Base-by-base conservation (phyloP, 2,113 vertebrate genomes). In the Leucoraja erinaceus region DNA sequence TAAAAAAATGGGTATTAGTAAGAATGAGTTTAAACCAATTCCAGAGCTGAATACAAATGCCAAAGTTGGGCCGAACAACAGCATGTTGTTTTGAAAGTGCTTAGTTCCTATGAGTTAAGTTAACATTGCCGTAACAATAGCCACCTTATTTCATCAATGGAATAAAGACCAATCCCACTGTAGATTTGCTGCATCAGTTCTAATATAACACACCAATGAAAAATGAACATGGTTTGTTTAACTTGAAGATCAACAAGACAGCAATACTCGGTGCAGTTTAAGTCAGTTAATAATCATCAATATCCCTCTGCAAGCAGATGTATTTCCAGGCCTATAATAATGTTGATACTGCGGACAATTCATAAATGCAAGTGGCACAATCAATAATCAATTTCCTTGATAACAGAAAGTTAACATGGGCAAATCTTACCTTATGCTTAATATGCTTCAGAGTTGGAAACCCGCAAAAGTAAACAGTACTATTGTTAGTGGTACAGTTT, bases 391-490 rank as follows among this genome's bases (percentile, higher is more conserved):
- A 93, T 25, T 77, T 0, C 66, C 70, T 94, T 93, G 93, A 93
- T 20, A 7, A 81, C 84, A 93, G 93, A 63, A 66, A 83, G 25
- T 63, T 33, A 12, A 8, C 22, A 56, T 28, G 22, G n/a, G 22
- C 47, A 54, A 93, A 92, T 94, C 95, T 96, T 95, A 98, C 98
- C 97, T 98, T 98, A 95, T 99, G 98, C 76, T 95, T 97, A 95
- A 99, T 98, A 95, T 99, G 98, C 68, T 98, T 98, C 94, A 99
- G 95, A 31, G 99, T 99, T 94, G 99, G 98, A 95, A 99, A 99
- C 93, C 99, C 99, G 94, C 98, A 98, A 95, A 99, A 99, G 95
- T 99, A 99, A 5, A 99, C 95, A 12, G 96, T 95, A 6, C 96
- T 97, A 93, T 97, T 96, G 95, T 99, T 97, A 28, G 97, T 93